Evolutionary conservation across 2,797 vertebrate genomes (phyloP), one percentile per base, ranked within the genome.

Genomic region (Acrossocheilus fasciatus): DNA sequence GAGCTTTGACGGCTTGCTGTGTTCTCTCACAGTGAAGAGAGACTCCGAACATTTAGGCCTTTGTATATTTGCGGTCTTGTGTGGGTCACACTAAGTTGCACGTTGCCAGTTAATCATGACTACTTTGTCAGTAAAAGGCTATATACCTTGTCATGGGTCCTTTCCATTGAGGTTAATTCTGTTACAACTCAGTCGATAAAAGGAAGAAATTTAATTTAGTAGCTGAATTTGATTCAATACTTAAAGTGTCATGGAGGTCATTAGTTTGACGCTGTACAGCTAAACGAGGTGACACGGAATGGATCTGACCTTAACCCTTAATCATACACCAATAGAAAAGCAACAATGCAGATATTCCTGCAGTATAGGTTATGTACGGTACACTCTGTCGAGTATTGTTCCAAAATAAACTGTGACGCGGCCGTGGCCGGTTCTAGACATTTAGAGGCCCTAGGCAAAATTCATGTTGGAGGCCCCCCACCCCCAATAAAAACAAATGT

Each of bases 1-100:
- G 73, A 69, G 83, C 81, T 81, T 82, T 83, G 74, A 82, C 10
- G 62, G 72, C 77, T 84, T 89, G 81, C 39, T 86, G 72, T 81
- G 69, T 79, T 83, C 69, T 84, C 79, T 81, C 83, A 57, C 41
- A 64, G 52, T 23, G 74, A 87, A 59, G 83, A 80, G 26, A 59
- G 26, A 74, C 57, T 57, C 34, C n/a, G 30, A 84, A 52, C 34
- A 41, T 77, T 54, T 54, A 72, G 68, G 20, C 52, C 23, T 54
- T 81, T 54, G 52, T 20, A 15, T 66, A 59, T 80, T 73, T 85
- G 68, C 1, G 2, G 69, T 86, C 78, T 74, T 39, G 57, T 74
- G 10, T 74, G 69, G 84, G 84, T 80, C 77, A 86, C 54, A 73
- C 30, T 6, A 81, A 80, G 43, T 74, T 47, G 26, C 70, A 34